These are phyloP conservation scores for Drosophila subpulchrella DNA, from an alignment of 1,140 invertebrate species.

Conservation along the genomic window DNA sequence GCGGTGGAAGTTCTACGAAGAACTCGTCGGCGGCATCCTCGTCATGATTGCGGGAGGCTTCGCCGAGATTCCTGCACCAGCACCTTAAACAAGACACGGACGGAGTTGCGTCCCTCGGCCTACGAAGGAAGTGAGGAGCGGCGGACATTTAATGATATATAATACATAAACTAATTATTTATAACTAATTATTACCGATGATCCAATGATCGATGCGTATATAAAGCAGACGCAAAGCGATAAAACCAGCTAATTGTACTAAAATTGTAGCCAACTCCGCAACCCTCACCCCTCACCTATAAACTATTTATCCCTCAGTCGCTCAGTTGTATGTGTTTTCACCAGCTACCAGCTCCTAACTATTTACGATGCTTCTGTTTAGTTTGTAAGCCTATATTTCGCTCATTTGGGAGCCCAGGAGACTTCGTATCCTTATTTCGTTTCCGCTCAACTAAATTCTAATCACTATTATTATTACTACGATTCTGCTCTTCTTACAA, in stretches of 20 bases:
- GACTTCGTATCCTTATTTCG: constrained; percentile 29
- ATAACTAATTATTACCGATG: constrained; percentile 56
- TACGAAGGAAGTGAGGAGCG: constrained; percentile 45
- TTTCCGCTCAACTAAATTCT: constrained; percentile 72
- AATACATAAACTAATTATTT: constrained; percentile 67
- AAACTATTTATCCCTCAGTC: not conserved
- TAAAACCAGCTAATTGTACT: constrained; percentile 23
- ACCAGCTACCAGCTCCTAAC: constrained; percentile 24
- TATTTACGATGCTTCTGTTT: constrained; percentile 34
- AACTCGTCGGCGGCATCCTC: constrained; percentile 81
- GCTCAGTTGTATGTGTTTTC: constrained; percentile 41
- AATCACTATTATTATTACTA: constrained; percentile 54
- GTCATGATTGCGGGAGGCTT: constrained; percentile 72
- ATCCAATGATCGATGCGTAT: constrained; percentile 52
- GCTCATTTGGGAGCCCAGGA: constrained; percentile 15
- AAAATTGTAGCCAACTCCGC: constrained; percentile 34
- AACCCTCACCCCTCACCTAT: constrained; percentile 11
- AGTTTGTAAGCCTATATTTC: constrained; percentile 30
- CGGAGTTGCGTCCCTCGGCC: constrained; percentile 25
- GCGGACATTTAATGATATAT: constrained; percentile 59
- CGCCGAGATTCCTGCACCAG: constrained; percentile 26
- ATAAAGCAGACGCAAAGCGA: constrained; percentile 29
- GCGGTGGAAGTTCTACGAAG: constrained; percentile 72
- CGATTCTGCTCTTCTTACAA: constrained; percentile 69
- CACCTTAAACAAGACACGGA: constrained; percentile 60